These are phyloP conservation scores for Magallana nippona DNA, from an alignment of 2,888 invertebrate species.

Conservation along the genomic window DNA sequence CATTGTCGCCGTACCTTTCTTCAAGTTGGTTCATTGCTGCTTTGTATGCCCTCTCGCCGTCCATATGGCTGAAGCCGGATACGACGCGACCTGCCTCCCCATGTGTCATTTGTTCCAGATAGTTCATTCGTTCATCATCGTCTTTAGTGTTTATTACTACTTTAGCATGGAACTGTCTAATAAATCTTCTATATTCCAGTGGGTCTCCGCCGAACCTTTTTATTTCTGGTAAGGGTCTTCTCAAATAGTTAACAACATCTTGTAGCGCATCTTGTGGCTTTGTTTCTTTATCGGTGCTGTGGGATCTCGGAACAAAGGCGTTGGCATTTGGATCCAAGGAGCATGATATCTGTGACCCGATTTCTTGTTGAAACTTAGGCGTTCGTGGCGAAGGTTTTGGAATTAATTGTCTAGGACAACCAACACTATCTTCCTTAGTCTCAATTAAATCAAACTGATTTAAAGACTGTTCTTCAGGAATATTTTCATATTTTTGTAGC, in stretches of 20 bases:
- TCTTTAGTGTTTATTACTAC: constrained; percentile 34
- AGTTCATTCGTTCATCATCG: constrained; percentile 49
- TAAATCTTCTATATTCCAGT: constrained; percentile 38
- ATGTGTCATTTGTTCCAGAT: constrained; percentile 46
- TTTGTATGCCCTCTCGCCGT: constrained; percentile 4
- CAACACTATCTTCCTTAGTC: too few relatives aligned
- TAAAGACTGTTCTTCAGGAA: background rate
- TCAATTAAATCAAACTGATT: too few relatives aligned
- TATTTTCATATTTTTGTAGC: constrained; percentile 19
- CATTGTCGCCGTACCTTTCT: constrained; percentile 42
- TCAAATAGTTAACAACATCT: constrained; percentile 1
- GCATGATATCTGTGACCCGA: background rate
- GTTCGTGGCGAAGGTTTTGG: background rate
- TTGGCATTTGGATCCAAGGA: constrained; percentile 13
- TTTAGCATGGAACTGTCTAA: constrained; percentile 44
- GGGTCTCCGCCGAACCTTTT: constrained; percentile 35
- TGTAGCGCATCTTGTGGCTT: background rate
- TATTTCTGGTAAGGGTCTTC: constrained; percentile 25
- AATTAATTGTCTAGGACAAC: background rate
- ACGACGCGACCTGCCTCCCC: constrained; percentile 46
- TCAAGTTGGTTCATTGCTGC: constrained; percentile 43
- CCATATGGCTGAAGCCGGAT: constrained; percentile 38
- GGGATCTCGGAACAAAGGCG: background rate
- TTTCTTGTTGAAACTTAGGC: background rate
- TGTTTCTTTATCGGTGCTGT: background rate